These are phyloP conservation scores for Homarus gammarus DNA, from an alignment of 2,888 invertebrate species.

Conservation along the genomic window DNA sequence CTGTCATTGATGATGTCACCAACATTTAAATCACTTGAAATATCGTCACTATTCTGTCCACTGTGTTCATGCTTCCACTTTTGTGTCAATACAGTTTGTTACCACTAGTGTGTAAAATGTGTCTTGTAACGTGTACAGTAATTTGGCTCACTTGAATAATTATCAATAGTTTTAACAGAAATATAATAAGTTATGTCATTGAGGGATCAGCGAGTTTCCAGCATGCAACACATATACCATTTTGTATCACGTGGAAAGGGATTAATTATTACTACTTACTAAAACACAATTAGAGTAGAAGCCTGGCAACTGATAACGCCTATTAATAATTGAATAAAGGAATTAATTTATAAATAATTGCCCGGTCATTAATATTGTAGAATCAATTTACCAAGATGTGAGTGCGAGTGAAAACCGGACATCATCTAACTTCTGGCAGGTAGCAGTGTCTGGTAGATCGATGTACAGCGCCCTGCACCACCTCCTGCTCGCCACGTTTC, in stretches of 20 bases:
- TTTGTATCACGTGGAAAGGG: neutral
- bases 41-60: too few species aligned
- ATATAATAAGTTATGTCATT: neutral
- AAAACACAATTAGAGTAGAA: too few species aligned
- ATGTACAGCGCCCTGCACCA: slow-evolving; percentile 18
- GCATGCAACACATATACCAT: neutral
- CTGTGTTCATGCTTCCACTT: too few species aligned
- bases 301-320: too few species aligned
- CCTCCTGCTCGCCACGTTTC: neutral
- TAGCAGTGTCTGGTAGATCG: slow-evolving; percentile 10
- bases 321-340: too few species aligned
- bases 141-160: neutral
- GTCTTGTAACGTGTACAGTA: neutral
- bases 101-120: too few species aligned
- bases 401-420: neutral
- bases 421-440: slow-evolving; percentile 36
- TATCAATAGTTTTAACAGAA: neutral
- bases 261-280: too few species aligned
- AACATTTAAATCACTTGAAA: too few species aligned
- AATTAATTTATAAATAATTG: too few species aligned
- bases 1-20: neutral
- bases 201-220: neutral
- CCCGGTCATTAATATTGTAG: too few species aligned
- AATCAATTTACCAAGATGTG: neutral
- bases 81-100: too few species aligned